A percentile compares a stretch with the other conserved stretches of the same genome.
Evolutionary conservation across 30 jellyfish, hydroid and myxozoan species (phyloP).

Genomic region (Chrysaora quinquecirrha): DNA sequence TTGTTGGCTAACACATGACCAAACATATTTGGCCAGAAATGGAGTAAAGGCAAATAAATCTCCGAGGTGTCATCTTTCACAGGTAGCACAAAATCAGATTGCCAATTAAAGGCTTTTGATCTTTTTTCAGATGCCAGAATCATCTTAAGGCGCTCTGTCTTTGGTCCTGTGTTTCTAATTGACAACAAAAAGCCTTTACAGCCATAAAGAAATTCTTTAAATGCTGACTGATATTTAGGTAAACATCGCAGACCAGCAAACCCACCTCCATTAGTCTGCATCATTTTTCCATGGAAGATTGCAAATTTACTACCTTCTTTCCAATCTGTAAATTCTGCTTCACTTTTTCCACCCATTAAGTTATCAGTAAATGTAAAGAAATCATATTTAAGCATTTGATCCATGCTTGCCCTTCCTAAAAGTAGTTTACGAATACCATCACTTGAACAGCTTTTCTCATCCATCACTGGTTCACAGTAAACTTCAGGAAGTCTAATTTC

Average conservation of each 20-base stretch:
- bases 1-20: too few species aligned
- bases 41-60: conserved; percentile 75
- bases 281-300: conserved; percentile 58
- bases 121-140: too few species aligned
- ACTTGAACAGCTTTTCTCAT: neutral
- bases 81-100: too few species aligned
- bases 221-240: too few species aligned
- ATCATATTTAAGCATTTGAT: conserved; percentile 12
- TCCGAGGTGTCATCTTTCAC: too few species aligned
- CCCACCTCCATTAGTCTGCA: conserved; percentile 47
- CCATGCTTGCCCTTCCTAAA: conserved; percentile 29
- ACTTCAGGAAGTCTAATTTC: conserved; percentile 75
- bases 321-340: conserved; percentile 13
- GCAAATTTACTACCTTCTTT: conserved; percentile 11
- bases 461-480: conserved; percentile 12
- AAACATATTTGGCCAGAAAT: too few species aligned
- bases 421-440: neutral
- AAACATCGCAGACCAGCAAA: too few species aligned
- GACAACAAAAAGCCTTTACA: too few species aligned
- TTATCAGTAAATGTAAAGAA: conserved; percentile 22
- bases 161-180: too few species aligned
- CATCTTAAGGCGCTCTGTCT: too few species aligned
- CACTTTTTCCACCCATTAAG: conserved; percentile 56
- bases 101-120: too few species aligned
- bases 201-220: too few species aligned